Percentiles rank a stretch among this genome's conserved stretches.
Evolutionary conservation across 2,113 vertebrate genomes (phyloP).

Genomic region (Nettapus auritus): DNA sequence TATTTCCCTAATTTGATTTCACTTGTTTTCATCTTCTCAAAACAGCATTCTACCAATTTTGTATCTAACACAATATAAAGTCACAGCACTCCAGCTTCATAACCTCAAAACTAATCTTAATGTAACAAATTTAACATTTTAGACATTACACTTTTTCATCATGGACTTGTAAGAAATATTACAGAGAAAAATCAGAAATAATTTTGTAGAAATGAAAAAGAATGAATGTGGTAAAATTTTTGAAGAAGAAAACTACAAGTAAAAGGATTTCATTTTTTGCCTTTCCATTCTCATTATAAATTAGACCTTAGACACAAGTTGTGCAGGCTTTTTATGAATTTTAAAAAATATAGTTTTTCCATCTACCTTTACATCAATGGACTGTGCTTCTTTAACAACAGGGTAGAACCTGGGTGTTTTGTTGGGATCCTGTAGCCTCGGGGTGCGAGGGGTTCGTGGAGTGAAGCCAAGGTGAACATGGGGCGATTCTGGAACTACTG

Average conservation of each 20-base stretch:
- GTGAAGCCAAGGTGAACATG: conserved; percentile 54
- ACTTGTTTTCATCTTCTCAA: neutral
- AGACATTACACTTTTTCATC: neutral
- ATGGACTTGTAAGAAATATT: neutral
- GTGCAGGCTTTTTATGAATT: neutral
- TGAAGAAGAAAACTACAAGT: neutral
- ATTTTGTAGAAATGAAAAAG: neutral
- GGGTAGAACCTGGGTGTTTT: conserved; percentile 94
- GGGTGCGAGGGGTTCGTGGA: conserved; percentile 83
- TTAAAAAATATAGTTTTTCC: neutral
- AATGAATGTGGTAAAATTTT: neutral
- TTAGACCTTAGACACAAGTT: neutral
- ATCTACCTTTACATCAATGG: conserved; percentile 83
- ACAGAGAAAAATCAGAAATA: neutral
- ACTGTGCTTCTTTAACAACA: conserved; percentile 89
- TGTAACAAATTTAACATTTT: neutral
- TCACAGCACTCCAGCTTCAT: conserved; percentile 39
- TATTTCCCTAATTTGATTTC: conserved; percentile 42
- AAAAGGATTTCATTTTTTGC: neutral
- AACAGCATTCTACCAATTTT: conserved; percentile 7
- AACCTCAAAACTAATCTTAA: conserved; percentile 11
- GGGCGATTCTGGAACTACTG: conserved; percentile 83
- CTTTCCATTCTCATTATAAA: neutral
- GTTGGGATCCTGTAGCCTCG: conserved; percentile 87
- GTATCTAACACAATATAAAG: conserved; percentile 37